Conservation (phyloP, 2,113 vertebrate species). For the Salvelinus fontinalis region DNA sequence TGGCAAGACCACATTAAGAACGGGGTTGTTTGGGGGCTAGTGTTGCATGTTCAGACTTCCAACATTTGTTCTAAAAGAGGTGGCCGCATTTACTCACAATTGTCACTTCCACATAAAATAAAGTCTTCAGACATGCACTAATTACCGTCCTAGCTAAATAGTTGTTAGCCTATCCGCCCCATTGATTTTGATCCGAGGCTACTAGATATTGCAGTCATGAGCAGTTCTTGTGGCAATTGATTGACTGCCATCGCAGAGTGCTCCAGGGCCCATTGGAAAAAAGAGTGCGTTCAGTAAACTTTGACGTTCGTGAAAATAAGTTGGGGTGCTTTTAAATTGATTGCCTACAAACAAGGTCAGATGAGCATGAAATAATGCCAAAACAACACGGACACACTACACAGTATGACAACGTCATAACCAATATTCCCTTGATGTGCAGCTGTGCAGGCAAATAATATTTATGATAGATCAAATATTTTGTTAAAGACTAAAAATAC, state of each 20-base stretch:
- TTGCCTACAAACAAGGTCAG: not conserved
- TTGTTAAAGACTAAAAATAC: not conserved
- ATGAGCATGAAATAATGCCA: no score
- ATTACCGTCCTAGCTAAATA: slow-evolving; percentile 53
- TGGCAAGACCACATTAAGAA: slow-evolving; percentile 37
- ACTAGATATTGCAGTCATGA: slow-evolving; percentile 57
- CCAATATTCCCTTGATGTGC: not conserved
- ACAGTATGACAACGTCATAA: no score
- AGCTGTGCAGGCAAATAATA: not conserved
- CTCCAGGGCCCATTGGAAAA: no score
- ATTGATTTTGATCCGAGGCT: slow-evolving; percentile 49
- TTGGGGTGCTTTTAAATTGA: not conserved
- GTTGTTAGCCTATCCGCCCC: slow-evolving; percentile 52
- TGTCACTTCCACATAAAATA: slow-evolving; percentile 52
- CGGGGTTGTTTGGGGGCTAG: slow-evolving; percentile 48
- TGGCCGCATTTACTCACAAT: slow-evolving; percentile 44
- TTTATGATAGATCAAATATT: not conserved
- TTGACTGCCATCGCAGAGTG: no score
- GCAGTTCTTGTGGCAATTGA: no score
- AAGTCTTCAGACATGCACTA: slow-evolving; percentile 26
- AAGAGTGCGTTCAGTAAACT: not conserved
- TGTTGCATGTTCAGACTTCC: slow-evolving; percentile 39
- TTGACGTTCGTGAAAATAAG: not conserved
- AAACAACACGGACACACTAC: no score
- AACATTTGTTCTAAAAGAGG: slow-evolving; percentile 53